Percentiles rank a stretch among this genome's conserved stretches.
phyloP scores from a whole-genome alignment of 2,113 vertebrate species.

The Argyrosomus japonicus region DNA sequence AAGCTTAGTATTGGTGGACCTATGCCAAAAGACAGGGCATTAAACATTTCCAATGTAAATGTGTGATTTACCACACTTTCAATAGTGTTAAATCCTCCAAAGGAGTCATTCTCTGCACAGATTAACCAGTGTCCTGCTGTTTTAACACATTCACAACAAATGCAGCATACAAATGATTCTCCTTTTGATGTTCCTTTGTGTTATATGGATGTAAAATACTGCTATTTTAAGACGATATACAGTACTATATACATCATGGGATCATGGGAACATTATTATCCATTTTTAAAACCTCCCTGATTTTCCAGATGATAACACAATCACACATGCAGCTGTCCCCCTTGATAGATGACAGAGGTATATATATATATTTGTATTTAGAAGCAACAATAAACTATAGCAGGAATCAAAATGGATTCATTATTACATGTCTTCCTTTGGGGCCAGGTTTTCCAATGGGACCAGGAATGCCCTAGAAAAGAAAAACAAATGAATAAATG shows the following conservation, averaged over 20 bases:
- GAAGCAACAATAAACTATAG: background rate
- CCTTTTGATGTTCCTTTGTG: background rate
- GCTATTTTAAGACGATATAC: background rate
- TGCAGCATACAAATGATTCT: background rate
- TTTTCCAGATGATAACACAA: slow-evolving; percentile 1
- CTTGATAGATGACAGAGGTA: slow-evolving; percentile 3
- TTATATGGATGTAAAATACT: slow-evolving; percentile 3
- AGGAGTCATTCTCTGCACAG: background rate
- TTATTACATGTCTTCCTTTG: slow-evolving; percentile 92
- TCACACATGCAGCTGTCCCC: background rate
- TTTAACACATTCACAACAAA: slow-evolving; percentile 32
- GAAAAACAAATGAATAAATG: slow-evolving; percentile 26
- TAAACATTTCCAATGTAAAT: background rate
- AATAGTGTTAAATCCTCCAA: background rate
- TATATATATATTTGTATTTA: background rate
- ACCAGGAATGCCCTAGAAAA: slow-evolving; percentile 90
- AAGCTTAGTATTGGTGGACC: background rate
- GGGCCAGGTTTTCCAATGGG: slow-evolving; percentile 89
- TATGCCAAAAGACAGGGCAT: slow-evolving; percentile 3
- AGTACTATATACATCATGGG: background rate
- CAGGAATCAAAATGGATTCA: slow-evolving; percentile 3
- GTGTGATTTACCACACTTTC: background rate
- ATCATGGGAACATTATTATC: slow-evolving; percentile 15
- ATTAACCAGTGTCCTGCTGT: slow-evolving; percentile 1
- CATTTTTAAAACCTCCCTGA: background rate